Base-by-base conservation (phyloP, 2,888 invertebrate genomes). In the Teleogryllus oceanicus region DNA sequence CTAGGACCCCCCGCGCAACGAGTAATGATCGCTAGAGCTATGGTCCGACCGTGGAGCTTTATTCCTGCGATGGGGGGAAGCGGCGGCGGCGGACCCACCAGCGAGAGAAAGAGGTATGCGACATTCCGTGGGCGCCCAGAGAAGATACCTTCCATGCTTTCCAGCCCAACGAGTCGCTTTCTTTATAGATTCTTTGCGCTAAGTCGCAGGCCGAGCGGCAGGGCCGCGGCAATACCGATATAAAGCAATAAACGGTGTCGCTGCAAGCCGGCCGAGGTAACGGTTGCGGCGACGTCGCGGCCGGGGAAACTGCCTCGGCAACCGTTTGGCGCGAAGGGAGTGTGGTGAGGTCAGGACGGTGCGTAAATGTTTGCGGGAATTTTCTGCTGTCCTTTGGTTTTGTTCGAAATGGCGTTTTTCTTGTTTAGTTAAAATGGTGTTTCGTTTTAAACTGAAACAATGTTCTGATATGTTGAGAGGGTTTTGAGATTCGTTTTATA, bases 71-170 rank as follows among this genome's bases (percentile, higher is more conserved):
- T 62, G n/a, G 62, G 62, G 16, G n/a, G 62, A 18, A 62, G 62
- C 62, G n/a, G 62, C 16, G 62, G 62, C 62, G 16, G n/a, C n/a
- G 62, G 13, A 16, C 1, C 10, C 10, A 62, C 13, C 62, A 5
- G 62, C 62, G 62, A 62, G 62, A 62, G 62, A 62, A 11, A 62
- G 62, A 62, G n/a, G 62, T 18, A 62, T 62, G 62, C n/a, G 62
- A 62, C 62, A 62, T 62, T 62, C 62, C 62, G 62, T 62, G 62
- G 62, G n/a, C 62, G 62, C n/a, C 16, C 62, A 11, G n/a, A 62
- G 62, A 62, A 62, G 62, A 62, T 62, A 18, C 62, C 13, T 62
- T 62, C 62, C 62, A 62, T 62, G 62, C 62, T 62, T 62, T 62
- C 62, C 62, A 62, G 62, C 13, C 62, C 62, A 62, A 62, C 62